Conservation (phyloP, 2,113 vertebrate species). For the Nerophis lumbriciformis region DNA sequence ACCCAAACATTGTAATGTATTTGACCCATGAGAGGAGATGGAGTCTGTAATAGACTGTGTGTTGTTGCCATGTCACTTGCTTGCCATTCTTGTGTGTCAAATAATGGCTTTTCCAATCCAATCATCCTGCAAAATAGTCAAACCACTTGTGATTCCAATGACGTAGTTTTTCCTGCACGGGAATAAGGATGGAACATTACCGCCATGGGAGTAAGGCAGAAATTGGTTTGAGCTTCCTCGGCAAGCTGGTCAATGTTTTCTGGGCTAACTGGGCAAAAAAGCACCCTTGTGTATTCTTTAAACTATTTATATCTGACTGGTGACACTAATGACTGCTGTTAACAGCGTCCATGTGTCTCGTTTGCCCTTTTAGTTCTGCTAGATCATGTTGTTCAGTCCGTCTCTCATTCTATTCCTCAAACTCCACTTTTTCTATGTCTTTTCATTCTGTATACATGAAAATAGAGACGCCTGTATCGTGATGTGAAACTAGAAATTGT, state of each 20-base stretch:
- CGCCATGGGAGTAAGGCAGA: slow-evolving; percentile 25
- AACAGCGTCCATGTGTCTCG: slow-evolving; percentile 28
- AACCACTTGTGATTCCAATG: slow-evolving; percentile 22
- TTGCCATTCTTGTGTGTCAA: background rate
- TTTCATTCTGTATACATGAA: background rate
- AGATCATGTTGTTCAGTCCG: background rate
- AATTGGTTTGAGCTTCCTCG: slow-evolving; percentile 28
- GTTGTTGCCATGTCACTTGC: background rate
- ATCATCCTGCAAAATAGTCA: slow-evolving; percentile 14
- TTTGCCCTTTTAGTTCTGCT: slow-evolving; percentile 13
- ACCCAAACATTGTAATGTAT: background rate
- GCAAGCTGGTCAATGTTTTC: slow-evolving; percentile 35
- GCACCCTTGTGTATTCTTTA: slow-evolving; percentile 44
- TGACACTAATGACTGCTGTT: slow-evolving; percentile 47
- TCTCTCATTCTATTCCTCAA: background rate
- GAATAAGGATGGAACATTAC: slow-evolving; percentile 20
- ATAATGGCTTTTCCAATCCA: slow-evolving; percentile 7
- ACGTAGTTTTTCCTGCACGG: slow-evolving; percentile 23
- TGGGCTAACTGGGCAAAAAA: slow-evolving; percentile 35
- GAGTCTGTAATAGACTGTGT: slow-evolving; percentile 10
- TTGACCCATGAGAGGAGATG: slow-evolving; percentile 1
- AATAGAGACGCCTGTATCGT: no score
- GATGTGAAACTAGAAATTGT: no score
- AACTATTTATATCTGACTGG: slow-evolving; percentile 30
- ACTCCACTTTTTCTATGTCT: background rate